These are phyloP conservation scores for Drosophila formosana DNA, from an alignment of 2,888 invertebrate species.

Conservation along the genomic window DNA sequence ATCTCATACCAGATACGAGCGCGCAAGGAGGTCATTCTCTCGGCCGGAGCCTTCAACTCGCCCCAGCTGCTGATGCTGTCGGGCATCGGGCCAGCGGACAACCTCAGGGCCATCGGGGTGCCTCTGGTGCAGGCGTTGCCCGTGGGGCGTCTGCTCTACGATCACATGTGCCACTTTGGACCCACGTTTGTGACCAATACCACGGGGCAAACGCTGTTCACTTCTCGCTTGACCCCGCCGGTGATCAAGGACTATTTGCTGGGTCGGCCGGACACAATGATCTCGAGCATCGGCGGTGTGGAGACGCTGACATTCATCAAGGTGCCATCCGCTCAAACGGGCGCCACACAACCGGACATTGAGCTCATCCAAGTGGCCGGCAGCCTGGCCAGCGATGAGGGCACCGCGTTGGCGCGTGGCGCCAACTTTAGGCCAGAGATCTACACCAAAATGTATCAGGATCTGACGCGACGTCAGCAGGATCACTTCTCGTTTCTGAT, in stretches of 20 bases:
- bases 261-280: slow-evolving; percentile 85
- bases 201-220: slow-evolving; percentile 72
- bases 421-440: slow-evolving; percentile 87
- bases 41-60: slow-evolving; percentile 94
- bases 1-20: slow-evolving; percentile 86
- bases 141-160: slow-evolving; percentile 88
- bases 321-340: slow-evolving; percentile 86
- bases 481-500: slow-evolving; percentile 89
- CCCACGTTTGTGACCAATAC: slow-evolving; percentile 84
- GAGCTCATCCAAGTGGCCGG: slow-evolving; percentile 89
- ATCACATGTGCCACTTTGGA: slow-evolving; percentile 85
- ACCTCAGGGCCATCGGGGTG: slow-evolving; percentile 87
- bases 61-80: slow-evolving; percentile 96
- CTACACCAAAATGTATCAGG: slow-evolving; percentile 87
- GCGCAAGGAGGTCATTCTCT: slow-evolving; percentile 92
- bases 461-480: slow-evolving; percentile 84
- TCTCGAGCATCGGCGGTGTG: slow-evolving; percentile 87
- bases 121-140: slow-evolving; percentile 88
- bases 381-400: slow-evolving; percentile 88
- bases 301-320: slow-evolving; percentile 89
- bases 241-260: slow-evolving; percentile 62
- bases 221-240: slow-evolving; percentile 40
- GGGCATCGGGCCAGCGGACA: slow-evolving; percentile 88
- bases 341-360: slow-evolving; percentile 88
- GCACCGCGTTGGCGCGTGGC: slow-evolving; percentile 86